phyloP scores from a whole-genome alignment of 1,140 invertebrate genomes.

The Drosophila ercepeae region DNA sequence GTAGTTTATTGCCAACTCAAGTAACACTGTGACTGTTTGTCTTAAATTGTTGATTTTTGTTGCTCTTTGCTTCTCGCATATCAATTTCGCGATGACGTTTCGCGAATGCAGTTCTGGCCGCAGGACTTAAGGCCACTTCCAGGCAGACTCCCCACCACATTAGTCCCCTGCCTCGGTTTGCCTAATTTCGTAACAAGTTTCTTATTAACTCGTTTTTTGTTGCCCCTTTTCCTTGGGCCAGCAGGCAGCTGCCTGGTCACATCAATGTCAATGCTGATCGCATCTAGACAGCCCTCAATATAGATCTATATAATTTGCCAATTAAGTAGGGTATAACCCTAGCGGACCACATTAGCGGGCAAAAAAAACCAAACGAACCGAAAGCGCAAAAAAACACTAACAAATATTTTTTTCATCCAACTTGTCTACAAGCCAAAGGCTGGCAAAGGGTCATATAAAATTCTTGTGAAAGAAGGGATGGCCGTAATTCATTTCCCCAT shows the following conservation, averaged over 20 bases:
- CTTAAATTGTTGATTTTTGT: slow-evolving; percentile 16
- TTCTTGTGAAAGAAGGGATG: slow-evolving; percentile 19
- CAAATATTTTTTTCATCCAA: slow-evolving; percentile 27
- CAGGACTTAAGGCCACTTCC: slow-evolving; percentile 37
- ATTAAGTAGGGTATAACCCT: slow-evolving; percentile 65
- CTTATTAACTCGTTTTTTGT: slow-evolving; percentile 59
- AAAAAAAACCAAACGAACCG: too few species aligned
- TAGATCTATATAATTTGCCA: slow-evolving; percentile 74
- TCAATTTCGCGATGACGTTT: slow-evolving; percentile 57
- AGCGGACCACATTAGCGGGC: slow-evolving; percentile 58
- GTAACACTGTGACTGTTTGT: too few species aligned
- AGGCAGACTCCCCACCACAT: not conserved
- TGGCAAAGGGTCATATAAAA: slow-evolving; percentile 24
- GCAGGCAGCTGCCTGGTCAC: slow-evolving; percentile 69
- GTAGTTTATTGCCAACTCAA: too few species aligned
- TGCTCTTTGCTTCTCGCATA: slow-evolving; percentile 48
- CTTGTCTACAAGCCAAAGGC: slow-evolving; percentile 12
- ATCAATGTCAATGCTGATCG: slow-evolving; percentile 79
- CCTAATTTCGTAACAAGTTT: slow-evolving; percentile 80
- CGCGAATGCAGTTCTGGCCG: not conserved
- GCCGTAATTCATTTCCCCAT: slow-evolving; percentile 38
- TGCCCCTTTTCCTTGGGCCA: slow-evolving; percentile 6
- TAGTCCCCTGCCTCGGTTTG: slow-evolving; percentile 7
- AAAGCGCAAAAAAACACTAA: slow-evolving; percentile 3
- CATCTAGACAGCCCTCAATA: slow-evolving; percentile 71